These are phyloP conservation scores for Melanostoma mellinum DNA, from an alignment of 2,888 invertebrate species.

Conservation along the genomic window DNA sequence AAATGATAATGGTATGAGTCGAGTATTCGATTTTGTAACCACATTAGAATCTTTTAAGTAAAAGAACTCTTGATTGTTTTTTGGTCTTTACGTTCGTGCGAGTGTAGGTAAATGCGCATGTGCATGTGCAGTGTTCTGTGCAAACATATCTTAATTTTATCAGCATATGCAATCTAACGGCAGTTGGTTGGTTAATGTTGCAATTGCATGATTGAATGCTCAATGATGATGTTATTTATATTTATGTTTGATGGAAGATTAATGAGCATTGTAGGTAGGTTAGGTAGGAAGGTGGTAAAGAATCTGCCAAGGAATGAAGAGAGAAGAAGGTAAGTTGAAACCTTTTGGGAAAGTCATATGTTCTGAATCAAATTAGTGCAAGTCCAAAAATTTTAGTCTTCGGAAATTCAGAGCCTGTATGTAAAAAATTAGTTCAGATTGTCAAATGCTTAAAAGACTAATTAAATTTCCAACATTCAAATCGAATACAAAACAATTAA, in stretches of 20 bases:
- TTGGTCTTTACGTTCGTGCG: slow-evolving; percentile 17
- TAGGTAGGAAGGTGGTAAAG: not conserved
- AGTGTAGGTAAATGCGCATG: slow-evolving; percentile 18
- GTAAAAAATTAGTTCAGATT: too few species aligned
- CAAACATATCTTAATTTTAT: slow-evolving; percentile 46
- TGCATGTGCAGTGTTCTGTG: not conserved
- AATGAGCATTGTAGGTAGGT: slow-evolving; percentile 23
- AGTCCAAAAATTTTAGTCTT: too few species aligned
- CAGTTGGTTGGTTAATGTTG: slow-evolving; percentile 68
- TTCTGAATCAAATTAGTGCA: too few species aligned
- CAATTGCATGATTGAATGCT: slow-evolving; percentile 73
- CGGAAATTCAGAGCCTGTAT: too few species aligned
- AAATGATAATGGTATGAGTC: slow-evolving; percentile 39
- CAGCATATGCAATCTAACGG: slow-evolving; percentile 71
- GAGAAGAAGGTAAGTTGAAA: not conserved
- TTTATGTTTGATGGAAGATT: slow-evolving; percentile 47
- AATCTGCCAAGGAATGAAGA: not conserved
- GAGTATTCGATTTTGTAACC: slow-evolving; percentile 39
- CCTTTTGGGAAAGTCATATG: too few species aligned
- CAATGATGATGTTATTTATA: slow-evolving; percentile 66
- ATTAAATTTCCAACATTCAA: too few species aligned
- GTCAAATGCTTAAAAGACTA: too few species aligned
- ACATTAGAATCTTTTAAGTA: slow-evolving; percentile 50
- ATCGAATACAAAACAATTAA: too few species aligned
- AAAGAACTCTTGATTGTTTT: slow-evolving; percentile 47